Evolutionary conservation across 2,888 invertebrate species (phyloP).

Genomic region (Xestia c-nigrum): DNA sequence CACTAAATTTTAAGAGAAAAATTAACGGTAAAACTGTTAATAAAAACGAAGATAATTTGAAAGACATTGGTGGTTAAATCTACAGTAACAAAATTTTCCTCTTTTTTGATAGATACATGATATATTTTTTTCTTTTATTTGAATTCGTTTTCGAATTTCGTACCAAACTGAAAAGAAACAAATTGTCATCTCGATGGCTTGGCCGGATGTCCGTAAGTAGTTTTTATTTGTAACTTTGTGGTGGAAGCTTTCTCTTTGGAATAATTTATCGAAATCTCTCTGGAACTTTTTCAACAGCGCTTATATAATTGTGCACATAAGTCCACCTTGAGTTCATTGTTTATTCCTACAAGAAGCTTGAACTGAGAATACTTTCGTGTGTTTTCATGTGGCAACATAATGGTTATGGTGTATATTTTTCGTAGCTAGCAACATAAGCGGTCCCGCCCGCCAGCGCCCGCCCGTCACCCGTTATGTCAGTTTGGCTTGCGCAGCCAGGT

Average conservation of each 20-base stretch:
- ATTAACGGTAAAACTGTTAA: slow-evolving; percentile 87
- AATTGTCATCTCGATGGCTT: slow-evolving; percentile 87
- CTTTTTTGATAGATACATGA: slow-evolving; percentile 88
- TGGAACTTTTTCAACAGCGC: background rate
- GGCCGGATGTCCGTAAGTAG: slow-evolving; percentile 65
- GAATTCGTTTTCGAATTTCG: slow-evolving; percentile 88
- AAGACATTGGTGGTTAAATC: slow-evolving; percentile 89
- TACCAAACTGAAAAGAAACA: slow-evolving; percentile 76
- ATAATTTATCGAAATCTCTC: slow-evolving; percentile 5
- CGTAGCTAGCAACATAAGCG: slow-evolving; percentile 62
- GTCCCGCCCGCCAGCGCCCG: slow-evolving; percentile 68
- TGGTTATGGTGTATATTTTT: slow-evolving; percentile 24
- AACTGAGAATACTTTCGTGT: background rate
- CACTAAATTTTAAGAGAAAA: slow-evolving; percentile 87
- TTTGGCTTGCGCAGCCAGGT: slow-evolving; percentile 84
- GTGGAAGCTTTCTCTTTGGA: slow-evolving; percentile 48
- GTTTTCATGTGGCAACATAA: slow-evolving; percentile 37
- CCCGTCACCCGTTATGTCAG: slow-evolving; percentile 72
- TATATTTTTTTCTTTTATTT: slow-evolving; percentile 87
- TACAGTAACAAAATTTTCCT: slow-evolving; percentile 89
- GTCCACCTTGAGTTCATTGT: background rate
- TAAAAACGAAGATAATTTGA: slow-evolving; percentile 89
- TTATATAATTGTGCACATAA: background rate
- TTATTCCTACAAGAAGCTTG: background rate
- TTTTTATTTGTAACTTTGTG: slow-evolving; percentile 69